Percentiles rank a stretch among this genome's conserved stretches.
Evolutionary conservation across 2,888 invertebrate species (phyloP).

Genomic region (Chaetoderma sp.): DNA sequence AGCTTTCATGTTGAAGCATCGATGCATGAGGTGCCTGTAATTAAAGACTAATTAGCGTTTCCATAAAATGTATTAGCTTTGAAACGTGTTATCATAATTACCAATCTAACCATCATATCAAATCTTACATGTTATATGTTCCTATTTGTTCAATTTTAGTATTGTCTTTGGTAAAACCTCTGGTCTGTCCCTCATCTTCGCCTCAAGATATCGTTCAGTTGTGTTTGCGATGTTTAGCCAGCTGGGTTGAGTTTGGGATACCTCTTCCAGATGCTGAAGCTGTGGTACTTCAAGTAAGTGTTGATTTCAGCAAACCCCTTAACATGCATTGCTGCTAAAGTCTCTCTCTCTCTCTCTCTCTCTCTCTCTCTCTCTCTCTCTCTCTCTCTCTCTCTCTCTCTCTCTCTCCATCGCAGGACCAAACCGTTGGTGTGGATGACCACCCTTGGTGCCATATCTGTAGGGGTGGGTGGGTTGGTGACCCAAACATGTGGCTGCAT

Average conservation of each 20-base stretch:
- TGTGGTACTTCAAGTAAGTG: slow-evolving; percentile 61
- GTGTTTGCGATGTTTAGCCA: slow-evolving; percentile 67
- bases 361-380: no score
- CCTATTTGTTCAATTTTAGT: slow-evolving; percentile 53
- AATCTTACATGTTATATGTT: not conserved
- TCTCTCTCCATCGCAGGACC: no score
- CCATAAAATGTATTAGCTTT: not conserved
- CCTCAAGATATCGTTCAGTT: slow-evolving; percentile 53
- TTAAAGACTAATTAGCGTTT: not conserved
- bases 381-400: no score
- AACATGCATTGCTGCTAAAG: no score
- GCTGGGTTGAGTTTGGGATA: slow-evolving; percentile 77
- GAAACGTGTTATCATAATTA: not conserved
- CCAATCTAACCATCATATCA: slow-evolving; percentile 7
- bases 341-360: no score
- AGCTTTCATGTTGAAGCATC: not conserved
- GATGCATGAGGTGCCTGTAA: not conserved
- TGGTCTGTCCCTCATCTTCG: slow-evolving; percentile 47
- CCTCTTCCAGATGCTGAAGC: slow-evolving; percentile 70
- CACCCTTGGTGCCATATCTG: no score
- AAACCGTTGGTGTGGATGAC: no score
- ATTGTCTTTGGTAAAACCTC: slow-evolving; percentile 57
- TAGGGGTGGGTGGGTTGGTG: no score
- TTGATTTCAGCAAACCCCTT: slow-evolving; percentile 47
- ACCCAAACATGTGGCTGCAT: no score